Evolutionary conservation across 2,888 invertebrate genomes (phyloP).

Genomic region (Scrobipalpa costella): DNA sequence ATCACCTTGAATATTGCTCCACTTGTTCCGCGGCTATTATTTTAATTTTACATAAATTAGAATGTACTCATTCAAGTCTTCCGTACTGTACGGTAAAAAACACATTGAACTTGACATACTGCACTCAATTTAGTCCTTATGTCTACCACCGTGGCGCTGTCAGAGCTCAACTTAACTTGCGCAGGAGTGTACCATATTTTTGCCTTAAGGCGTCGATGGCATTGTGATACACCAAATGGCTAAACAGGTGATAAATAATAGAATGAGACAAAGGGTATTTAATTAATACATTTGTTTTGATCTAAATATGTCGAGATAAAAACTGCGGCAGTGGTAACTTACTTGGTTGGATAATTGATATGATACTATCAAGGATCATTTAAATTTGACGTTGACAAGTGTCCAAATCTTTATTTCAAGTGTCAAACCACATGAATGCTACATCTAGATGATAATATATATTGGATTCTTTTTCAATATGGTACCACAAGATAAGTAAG

Average conservation of each 20-base stretch:
- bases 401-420: background rate
- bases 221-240: slow-evolving; percentile 23
- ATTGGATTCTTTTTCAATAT: no score
- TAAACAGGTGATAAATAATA: slow-evolving; percentile 1
- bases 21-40: slow-evolving; percentile 11
- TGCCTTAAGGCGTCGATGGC: slow-evolving; percentile 13
- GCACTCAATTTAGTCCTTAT: background rate
- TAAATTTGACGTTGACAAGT: background rate
- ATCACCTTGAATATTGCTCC: slow-evolving; percentile 23
- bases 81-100: background rate
- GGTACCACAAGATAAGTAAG: no score
- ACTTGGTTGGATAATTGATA: background rate
- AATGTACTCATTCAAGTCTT: slow-evolving; percentile 16
- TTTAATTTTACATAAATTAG: slow-evolving; percentile 30
- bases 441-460: no score
- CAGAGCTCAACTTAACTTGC: background rate
- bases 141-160: background rate
- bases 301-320: background rate
- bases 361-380: slow-evolving; percentile 10
- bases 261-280: background rate
- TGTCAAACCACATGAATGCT: background rate
- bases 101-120: background rate
- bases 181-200: background rate
- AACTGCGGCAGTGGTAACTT: slow-evolving; percentile 3
- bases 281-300: background rate